Evolutionary conservation across 2,888 invertebrate species (phyloP), one percentile per base, ranked within the genome.

Genomic region (Xestia sexstrigata): DNA sequence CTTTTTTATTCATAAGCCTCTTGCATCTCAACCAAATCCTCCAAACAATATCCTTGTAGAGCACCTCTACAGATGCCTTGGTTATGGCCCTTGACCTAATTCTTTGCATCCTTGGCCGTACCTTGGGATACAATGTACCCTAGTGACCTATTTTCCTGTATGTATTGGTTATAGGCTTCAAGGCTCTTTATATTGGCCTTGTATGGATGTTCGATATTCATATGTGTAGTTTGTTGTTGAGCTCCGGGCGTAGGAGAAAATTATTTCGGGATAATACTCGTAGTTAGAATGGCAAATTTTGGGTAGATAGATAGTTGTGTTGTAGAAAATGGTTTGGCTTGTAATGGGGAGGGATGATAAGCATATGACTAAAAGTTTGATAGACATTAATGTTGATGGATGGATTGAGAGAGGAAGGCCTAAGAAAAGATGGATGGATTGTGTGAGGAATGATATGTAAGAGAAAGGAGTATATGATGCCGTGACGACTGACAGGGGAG

Each of bases 81-180:
- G 15, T 42, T 47, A 45, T 60, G 17, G 66, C 39, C 58, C 77
- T 65, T 82, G 77, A 74, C 67, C 68, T 23, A 49, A 39, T 71
- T 78, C 0, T 20, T 9, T n/a, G 26, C 62, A 52, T 35, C 85
- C 85, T 85, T 83, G 86, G 74, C 65, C 82, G 13, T 35, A 72
- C 26, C 30, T 73, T 8, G 11, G 39, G 20, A 52, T 9, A 30
- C 70, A 6, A 20, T 42, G 76, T 47, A 35, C 30, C 47, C 45
- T 2, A 20, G 11, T 85, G 85, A 77, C 85, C 85, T 49, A 77
- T 60, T 68, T 83, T 47, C 62, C 23, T 30, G 60, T 82, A 17
- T 72, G 75, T 75, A 80, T 70, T 67, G 58, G 49, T n/a, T 42
- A 42, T 42, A 63, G 62, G 76, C 30, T 67, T 67, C 72, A 73